A percentile compares a stretch with the other conserved stretches of the same genome.
Evolutionary conservation across 2,888 invertebrate genomes (phyloP).

Genomic region (Sphinx pinastri): DNA sequence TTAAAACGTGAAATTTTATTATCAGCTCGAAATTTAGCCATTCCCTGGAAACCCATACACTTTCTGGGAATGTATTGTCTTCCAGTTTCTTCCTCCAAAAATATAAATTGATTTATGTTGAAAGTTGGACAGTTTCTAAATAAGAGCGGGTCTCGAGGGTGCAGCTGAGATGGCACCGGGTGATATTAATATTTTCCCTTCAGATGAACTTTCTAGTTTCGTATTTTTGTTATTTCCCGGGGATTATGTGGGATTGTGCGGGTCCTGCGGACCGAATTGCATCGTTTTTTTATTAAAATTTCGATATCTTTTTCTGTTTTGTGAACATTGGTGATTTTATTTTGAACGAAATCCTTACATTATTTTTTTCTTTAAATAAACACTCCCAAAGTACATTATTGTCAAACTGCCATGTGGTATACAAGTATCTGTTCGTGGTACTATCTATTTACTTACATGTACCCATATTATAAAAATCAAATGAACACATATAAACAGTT

Average conservation of each 20-base stretch:
- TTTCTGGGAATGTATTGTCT: constrained; percentile 25
- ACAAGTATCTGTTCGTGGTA: too few species aligned
- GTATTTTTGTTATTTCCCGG: constrained; percentile 17
- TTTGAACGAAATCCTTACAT: too few species aligned
- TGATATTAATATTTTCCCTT: constrained; percentile 25
- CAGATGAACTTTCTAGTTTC: constrained; percentile 19
- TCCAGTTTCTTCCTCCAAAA: constrained; percentile 40
- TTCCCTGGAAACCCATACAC: not conserved
- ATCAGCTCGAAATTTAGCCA: not conserved
- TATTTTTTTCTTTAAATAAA: too few species aligned
- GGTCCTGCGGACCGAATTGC: not conserved
- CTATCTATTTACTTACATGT: too few species aligned
- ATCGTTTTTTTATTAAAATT: not conserved
- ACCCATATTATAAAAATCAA: too few species aligned
- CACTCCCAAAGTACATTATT: too few species aligned
- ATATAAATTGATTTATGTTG: constrained; percentile 58
- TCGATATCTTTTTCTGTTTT: too few species aligned
- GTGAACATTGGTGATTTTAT: too few species aligned
- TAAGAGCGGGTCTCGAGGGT: constrained; percentile 46
- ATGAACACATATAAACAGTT: too few species aligned
- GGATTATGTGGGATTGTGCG: constrained; percentile 13
- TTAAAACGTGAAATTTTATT: not conserved
- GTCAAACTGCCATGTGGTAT: too few species aligned
- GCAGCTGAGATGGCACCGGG: constrained; percentile 34
- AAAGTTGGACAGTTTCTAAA: constrained; percentile 58